These are phyloP conservation scores for Tetramorium alpestre DNA, from an alignment of 1,140 invertebrate species.

Conservation along the genomic window DNA sequence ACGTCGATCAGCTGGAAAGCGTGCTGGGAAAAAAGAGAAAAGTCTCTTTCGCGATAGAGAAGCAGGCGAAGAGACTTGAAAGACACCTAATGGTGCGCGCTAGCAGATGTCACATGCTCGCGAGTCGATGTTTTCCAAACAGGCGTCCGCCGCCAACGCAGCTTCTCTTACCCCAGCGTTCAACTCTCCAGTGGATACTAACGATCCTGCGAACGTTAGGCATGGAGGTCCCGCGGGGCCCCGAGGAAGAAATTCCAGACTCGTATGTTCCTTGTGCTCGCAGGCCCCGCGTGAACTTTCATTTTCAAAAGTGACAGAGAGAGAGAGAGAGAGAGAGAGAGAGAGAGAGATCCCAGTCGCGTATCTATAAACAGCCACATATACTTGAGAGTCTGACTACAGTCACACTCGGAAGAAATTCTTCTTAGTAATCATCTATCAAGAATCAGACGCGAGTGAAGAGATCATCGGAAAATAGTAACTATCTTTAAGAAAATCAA, in stretches of 20 bases:
- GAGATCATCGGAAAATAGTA: neutral
- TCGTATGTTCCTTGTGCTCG: constrained; percentile 82
- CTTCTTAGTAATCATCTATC: neutral
- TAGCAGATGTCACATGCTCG: constrained; percentile 81
- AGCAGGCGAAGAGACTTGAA: constrained; percentile 65
- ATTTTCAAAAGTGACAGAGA: constrained; percentile 58
- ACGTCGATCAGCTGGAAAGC: constrained; percentile 44
- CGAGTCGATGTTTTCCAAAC: constrained; percentile 82
- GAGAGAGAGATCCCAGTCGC: neutral
- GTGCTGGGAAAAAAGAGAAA: neutral
- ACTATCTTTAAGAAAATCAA: neutral
- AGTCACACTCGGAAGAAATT: neutral
- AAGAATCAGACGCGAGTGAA: neutral
- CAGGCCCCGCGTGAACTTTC: constrained; percentile 60
- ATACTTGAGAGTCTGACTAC: neutral
- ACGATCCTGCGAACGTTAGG: constrained; percentile 80
- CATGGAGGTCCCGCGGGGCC: constrained; percentile 62
- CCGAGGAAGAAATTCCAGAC: constrained; percentile 82
- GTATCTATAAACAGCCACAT: constrained; percentile 14
- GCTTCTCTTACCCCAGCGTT: constrained; percentile 85
- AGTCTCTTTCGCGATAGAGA: constrained; percentile 17
- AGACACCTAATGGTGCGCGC: constrained; percentile 67
- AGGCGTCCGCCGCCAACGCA: constrained; percentile 81
- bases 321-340: constrained; percentile 29
- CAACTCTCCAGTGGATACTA: constrained; percentile 83